These are phyloP conservation scores for Burhinus bistriatus DNA, from an alignment of 2,113 vertebrate species.

Conservation along the genomic window DNA sequence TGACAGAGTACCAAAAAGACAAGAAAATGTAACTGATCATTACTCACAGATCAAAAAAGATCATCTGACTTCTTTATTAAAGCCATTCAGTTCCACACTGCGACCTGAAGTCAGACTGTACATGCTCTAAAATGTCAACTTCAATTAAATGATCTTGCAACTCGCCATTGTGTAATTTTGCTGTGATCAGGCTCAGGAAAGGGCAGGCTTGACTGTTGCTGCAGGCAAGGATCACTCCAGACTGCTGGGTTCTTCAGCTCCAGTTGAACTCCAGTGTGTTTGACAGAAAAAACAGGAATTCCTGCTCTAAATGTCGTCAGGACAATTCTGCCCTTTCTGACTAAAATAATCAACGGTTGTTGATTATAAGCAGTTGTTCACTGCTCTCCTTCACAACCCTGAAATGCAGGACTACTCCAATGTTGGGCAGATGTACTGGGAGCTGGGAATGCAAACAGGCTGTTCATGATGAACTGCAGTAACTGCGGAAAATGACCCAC, in stretches of 20 bases:
- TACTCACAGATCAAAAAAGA: not conserved
- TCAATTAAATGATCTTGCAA: not conserved
- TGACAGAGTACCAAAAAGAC: not conserved
- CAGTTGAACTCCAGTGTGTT: not conserved
- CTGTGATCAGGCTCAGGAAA: not conserved
- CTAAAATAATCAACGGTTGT: not conserved
- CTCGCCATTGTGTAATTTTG: not conserved
- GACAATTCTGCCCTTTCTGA: not conserved
- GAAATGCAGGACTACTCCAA: not conserved
- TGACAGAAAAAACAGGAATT: not conserved
- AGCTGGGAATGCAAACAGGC: not conserved
- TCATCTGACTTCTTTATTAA: not conserved
- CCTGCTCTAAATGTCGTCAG: not conserved
- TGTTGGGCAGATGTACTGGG: fast-evolving
- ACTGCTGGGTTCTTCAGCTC: not conserved
- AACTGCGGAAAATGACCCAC: not conserved
- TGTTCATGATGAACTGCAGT: not conserved
- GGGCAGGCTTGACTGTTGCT: not conserved
- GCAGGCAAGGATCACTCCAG: not conserved
- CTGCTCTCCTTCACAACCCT: not conserved
- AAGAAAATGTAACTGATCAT: not conserved
- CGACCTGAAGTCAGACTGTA: not conserved
- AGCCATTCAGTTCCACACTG: not conserved
- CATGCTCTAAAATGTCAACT: not conserved
- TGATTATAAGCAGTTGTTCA: not conserved